phyloP scores from a whole-genome alignment of 2,113 vertebrate genomes.

The Panthera leo region DNA sequence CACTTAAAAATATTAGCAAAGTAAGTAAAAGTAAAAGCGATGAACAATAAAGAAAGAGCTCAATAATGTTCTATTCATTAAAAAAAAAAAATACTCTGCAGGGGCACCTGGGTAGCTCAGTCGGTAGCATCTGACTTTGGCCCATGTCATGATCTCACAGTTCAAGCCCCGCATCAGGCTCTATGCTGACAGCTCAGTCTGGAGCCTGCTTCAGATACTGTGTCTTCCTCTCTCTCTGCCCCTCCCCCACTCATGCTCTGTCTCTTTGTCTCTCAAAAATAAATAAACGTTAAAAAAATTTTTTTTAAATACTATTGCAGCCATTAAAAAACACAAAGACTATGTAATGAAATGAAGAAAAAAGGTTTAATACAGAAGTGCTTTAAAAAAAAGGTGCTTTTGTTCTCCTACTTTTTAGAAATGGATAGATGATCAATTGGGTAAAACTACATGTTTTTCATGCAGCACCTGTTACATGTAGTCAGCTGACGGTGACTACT shows the following conservation, averaged over 20 bases:
- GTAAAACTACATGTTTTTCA: not conserved
- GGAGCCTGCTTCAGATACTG: too few species aligned
- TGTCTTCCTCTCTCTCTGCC: too few species aligned
- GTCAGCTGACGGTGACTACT: not conserved
- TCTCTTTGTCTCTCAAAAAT: too few species aligned
- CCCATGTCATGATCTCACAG: too few species aligned
- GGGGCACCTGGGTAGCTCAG: too few species aligned
- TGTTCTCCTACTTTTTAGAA: not conserved
- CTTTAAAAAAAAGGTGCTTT: not conserved
- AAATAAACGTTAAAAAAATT: too few species aligned
- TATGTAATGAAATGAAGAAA: not conserved
- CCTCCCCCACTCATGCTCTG: too few species aligned
- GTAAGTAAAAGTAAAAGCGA: not conserved
- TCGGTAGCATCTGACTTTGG: too few species aligned
- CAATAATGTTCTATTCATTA: not conserved
- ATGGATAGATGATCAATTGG: not conserved
- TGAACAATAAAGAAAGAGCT: not conserved
- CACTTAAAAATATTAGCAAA: constrained; percentile 25
- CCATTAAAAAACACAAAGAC: not conserved
- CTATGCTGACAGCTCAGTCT: too few species aligned
- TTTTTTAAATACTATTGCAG: not conserved
- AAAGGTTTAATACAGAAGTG: not conserved
- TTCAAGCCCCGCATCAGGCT: too few species aligned
- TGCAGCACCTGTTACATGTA: not conserved
- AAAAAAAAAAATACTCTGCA: not conserved